Evolutionary conservation across 2,113 vertebrate species (phyloP).

Genomic region (Corydoras maculifer): DNA sequence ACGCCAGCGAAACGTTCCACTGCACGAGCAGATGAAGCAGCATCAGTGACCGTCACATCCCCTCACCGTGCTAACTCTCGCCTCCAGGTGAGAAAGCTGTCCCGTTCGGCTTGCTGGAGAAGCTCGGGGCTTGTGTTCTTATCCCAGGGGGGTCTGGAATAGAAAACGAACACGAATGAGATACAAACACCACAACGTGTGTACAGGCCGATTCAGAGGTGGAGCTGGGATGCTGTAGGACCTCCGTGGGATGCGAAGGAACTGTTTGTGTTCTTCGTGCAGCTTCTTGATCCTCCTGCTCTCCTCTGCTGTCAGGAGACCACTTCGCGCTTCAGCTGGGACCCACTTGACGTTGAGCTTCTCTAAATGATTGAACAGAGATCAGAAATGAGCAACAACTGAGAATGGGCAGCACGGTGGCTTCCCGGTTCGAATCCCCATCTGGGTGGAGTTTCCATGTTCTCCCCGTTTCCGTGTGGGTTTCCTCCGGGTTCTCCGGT

Average conservation of each 20-base stretch:
- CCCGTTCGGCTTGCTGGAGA: conserved; percentile 81
- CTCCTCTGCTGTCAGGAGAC: conserved; percentile 77
- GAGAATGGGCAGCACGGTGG: not conserved
- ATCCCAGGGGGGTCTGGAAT: conserved; percentile 80
- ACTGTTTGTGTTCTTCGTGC: conserved; percentile 80
- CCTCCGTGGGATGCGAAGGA: conserved; percentile 86
- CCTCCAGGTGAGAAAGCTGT: conserved; percentile 88
- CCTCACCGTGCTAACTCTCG: conserved; percentile 79
- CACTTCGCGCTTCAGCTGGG: conserved; percentile 71
- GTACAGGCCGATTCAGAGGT: too few relatives aligned
- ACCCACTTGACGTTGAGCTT: conserved; percentile 89
- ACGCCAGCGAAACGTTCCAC: too few relatives aligned
- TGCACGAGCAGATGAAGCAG: too few relatives aligned
- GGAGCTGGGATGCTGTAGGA: conserved; percentile 15
- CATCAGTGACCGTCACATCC: too few relatives aligned
- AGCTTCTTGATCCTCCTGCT: conserved; percentile 69
- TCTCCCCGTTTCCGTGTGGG: too few relatives aligned
- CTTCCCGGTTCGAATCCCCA: too few relatives aligned
- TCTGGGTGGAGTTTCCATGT: too few relatives aligned
- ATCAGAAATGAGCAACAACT: not conserved
- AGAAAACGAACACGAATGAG: too few relatives aligned
- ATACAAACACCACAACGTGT: too few relatives aligned
- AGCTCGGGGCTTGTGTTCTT: conserved; percentile 76
- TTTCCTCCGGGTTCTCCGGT: too few relatives aligned
- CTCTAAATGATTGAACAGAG: conserved; percentile 61